Evolutionary conservation across 2,888 invertebrate species (phyloP), one percentile per base, ranked within the genome.

Genomic region (Agrypnus murinus): DNA sequence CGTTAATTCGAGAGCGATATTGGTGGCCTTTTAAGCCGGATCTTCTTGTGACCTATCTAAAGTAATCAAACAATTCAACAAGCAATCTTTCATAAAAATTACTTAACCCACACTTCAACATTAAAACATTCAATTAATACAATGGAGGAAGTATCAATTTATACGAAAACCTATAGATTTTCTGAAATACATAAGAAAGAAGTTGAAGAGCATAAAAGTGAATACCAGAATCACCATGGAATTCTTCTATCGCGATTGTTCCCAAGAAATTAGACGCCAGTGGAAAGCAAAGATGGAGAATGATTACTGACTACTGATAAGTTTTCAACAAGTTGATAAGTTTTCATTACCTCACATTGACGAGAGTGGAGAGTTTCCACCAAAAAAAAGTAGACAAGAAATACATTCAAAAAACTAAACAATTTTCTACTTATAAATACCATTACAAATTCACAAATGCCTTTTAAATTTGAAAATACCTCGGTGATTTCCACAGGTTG

Each of bases 391-490:
- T 82, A 43, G 34, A 73, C 5, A 43, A 68, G 2, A 48, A 72
- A 46, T 79, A 81, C 45, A 62, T 71, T 9, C 59, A 67, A 10
- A 81, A 82, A 78, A 82, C 81, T n/a, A n/a, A n/a, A 5, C 81
- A 81, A 0, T 83, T 83, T 62, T 74, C 75, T 3, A 76, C 77
- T 3, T 75, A 73, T 17, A 53, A 66, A 9, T n/a, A 80, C n/a
- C 83, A 83, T 60, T 82, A 75, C 43, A 79, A 83, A 62, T 84
- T 77, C 53, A 69, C 57, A 81, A 8, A 79, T 83, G 78, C 81
- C 81, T 0, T 58, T 58, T 38, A 5, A 38, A 1, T 9, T 85
- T 4, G 82, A 81, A 75, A 83, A 83, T 57, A 82, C 84, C 0
- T 84, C 84, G 0, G 80, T 81, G 0, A n/a, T n/a, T n/a, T n/a